Percentiles rank a stretch among this genome's conserved stretches.
Evolutionary conservation across 2,888 invertebrate species (phyloP).

Genomic region (Ophion ellenae): DNA sequence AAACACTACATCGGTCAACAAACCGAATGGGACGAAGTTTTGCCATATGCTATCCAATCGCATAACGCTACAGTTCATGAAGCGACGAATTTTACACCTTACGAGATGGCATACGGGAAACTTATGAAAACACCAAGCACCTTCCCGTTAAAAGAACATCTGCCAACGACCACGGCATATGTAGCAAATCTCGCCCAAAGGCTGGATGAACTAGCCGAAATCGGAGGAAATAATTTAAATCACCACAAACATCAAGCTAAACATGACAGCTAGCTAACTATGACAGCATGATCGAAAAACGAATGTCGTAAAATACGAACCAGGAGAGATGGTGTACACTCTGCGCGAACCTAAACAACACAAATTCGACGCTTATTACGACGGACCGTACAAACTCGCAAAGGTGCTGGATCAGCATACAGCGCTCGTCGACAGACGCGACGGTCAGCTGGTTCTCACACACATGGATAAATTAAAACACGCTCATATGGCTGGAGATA

Average conservation of each 20-base stretch:
- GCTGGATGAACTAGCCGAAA: background rate
- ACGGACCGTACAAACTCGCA: background rate
- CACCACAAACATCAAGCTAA: background rate
- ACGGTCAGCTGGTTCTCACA: background rate
- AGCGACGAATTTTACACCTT: slow-evolving; percentile 74
- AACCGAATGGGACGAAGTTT: slow-evolving; percentile 76
- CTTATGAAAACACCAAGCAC: slow-evolving; percentile 5
- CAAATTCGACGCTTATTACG: slow-evolving; percentile 1
- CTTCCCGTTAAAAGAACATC: background rate
- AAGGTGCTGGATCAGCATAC: background rate
- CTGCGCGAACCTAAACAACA: background rate
- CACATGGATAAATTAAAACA: background rate
- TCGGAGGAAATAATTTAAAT: background rate
- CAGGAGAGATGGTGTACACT: background rate
- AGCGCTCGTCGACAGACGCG: background rate
- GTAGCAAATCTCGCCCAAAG: background rate
- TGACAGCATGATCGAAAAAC: background rate
- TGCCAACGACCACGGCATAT: background rate
- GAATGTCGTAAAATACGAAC: background rate
- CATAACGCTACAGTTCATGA: slow-evolving; percentile 74
- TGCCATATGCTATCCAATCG: slow-evolving; percentile 73
- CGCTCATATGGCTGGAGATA: background rate
- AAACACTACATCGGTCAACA: slow-evolving; percentile 73
- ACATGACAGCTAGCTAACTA: no score
- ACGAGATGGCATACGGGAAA: slow-evolving; percentile 73